A percentile compares a stretch with the other conserved stretches of the same genome.
These are phyloP conservation scores for Aphyosemion australe DNA, from an alignment of 2,113 vertebrate species.

Conservation along the genomic window DNA sequence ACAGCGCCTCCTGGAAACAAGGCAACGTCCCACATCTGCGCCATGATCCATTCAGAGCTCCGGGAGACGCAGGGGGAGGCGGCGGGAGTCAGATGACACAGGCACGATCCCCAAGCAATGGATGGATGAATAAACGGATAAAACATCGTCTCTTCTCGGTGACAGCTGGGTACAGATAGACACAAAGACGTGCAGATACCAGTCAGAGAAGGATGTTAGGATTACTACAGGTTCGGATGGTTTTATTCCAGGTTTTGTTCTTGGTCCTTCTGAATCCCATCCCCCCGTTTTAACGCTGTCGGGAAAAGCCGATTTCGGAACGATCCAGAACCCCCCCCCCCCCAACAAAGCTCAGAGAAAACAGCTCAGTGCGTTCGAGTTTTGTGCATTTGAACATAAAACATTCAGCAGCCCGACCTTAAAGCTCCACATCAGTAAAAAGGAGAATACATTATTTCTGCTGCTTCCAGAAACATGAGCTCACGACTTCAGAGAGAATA, in stretches of 20 bases:
- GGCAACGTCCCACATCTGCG: constrained; percentile 56
- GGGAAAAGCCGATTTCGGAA: constrained; percentile 12
- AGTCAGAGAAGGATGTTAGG: not conserved
- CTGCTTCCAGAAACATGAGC: too few relatives aligned
- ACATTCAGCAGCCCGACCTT: too few relatives aligned
- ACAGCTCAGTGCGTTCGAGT: not conserved
- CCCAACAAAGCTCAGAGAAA: not conserved
- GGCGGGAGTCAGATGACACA: constrained; percentile 51
- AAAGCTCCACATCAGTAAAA: too few relatives aligned
- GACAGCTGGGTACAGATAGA: constrained; percentile 27
- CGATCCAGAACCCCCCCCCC: not conserved
- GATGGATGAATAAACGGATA: constrained; percentile 38
- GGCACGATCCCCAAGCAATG: constrained; percentile 44
- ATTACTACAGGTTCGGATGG: constrained; percentile 4
- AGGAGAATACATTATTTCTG: too few relatives aligned
- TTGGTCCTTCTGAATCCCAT: constrained; percentile 15
- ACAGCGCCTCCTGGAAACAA: constrained; percentile 57
- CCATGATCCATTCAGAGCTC: constrained; percentile 48
- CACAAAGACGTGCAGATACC: not conserved
- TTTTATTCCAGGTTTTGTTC: constrained; percentile 16
- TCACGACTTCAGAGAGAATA: too few relatives aligned
- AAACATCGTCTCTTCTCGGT: constrained; percentile 5
- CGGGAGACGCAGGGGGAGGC: constrained; percentile 8
- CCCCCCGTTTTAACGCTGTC: constrained; percentile 28
- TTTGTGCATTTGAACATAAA: too few relatives aligned